Conservation (phyloP, 2,797 vertebrate genomes). For the Anguilla obscura region DNA sequence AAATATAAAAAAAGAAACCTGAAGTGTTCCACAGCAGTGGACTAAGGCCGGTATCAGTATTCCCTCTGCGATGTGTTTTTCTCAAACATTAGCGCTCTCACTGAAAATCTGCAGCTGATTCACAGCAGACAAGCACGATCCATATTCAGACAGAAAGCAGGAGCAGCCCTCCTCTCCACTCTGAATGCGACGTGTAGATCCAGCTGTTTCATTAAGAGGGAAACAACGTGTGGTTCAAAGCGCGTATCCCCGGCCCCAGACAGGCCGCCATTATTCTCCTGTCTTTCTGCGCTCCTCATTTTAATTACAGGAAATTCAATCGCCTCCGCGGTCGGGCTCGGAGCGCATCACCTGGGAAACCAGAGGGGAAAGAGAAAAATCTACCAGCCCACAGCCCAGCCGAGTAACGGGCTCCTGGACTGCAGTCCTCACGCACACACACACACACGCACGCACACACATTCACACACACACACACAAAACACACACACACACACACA, state of each 20-base stretch:
- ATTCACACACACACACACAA: too few relatives aligned
- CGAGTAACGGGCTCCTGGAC: neutral
- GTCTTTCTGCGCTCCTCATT: conserved; percentile 62
- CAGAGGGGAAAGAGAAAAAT: conserved; percentile 52
- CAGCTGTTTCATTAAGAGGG: neutral
- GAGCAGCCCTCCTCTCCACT: neutral
- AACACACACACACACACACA: too few relatives aligned
- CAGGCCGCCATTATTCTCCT: conserved; percentile 59
- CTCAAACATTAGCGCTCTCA: neutral
- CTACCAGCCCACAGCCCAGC: conserved; percentile 43
- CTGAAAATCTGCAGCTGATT: neutral
- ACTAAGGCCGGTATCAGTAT: neutral
- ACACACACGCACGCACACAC: neutral
- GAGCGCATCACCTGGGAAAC: conserved; percentile 70
- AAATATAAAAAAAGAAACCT: neutral
- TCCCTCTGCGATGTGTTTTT: neutral
- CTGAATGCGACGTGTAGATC: neutral
- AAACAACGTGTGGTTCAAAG: neutral
- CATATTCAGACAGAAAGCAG: neutral
- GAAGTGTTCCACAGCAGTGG: neutral
- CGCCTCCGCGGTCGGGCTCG: conserved; percentile 48
- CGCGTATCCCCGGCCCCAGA: conserved; percentile 14
- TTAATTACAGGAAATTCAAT: conserved; percentile 73
- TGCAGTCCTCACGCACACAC: too few relatives aligned
- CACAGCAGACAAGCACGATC: neutral